phyloP scores from a whole-genome alignment of 1,140 invertebrate genomes.

The Danaus plexippus region DNA sequence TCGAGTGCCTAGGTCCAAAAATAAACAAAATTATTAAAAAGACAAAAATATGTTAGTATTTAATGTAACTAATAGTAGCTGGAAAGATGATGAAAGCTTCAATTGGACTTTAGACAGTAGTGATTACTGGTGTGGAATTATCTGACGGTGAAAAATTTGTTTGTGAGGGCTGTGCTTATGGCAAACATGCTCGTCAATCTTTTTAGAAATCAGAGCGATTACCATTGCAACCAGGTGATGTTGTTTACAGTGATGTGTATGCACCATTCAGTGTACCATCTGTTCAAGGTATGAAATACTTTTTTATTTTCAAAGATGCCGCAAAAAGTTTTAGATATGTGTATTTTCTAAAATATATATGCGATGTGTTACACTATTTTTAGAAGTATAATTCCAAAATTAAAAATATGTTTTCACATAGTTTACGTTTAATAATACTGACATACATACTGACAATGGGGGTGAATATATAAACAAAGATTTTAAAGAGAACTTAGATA shows the following conservation, averaged over 20 bases:
- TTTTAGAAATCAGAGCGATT: slow-evolving; percentile 19
- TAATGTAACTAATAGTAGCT: slow-evolving; percentile 17
- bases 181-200: slow-evolving; percentile 14
- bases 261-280: slow-evolving; percentile 12
- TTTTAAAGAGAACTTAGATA: too few relatives aligned
- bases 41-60: slow-evolving; percentile 21
- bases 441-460: slow-evolving; percentile 48
- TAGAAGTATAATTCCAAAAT: too few relatives aligned
- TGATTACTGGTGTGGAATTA: too few relatives aligned
- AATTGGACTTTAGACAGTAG: slow-evolving; percentile 39
- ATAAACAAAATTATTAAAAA: slow-evolving; percentile 9
- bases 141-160: too few relatives aligned
- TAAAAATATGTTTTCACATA: too few relatives aligned
- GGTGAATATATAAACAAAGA: slow-evolving; percentile 38
- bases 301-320: too few relatives aligned
- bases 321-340: too few relatives aligned
- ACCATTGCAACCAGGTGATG: slow-evolving; percentile 17
- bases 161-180: slow-evolving; percentile 26
- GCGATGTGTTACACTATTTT: too few relatives aligned
- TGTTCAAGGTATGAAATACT: too few relatives aligned
- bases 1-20: too few relatives aligned
- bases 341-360: too few relatives aligned
- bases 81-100: slow-evolving; percentile 8
- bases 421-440: slow-evolving; percentile 24
- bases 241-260: slow-evolving; percentile 28